Percentiles rank a stretch among this genome's conserved stretches.
Conservation (phyloP, 2,797 vertebrate species). For the Ciconia nigra region DNA sequence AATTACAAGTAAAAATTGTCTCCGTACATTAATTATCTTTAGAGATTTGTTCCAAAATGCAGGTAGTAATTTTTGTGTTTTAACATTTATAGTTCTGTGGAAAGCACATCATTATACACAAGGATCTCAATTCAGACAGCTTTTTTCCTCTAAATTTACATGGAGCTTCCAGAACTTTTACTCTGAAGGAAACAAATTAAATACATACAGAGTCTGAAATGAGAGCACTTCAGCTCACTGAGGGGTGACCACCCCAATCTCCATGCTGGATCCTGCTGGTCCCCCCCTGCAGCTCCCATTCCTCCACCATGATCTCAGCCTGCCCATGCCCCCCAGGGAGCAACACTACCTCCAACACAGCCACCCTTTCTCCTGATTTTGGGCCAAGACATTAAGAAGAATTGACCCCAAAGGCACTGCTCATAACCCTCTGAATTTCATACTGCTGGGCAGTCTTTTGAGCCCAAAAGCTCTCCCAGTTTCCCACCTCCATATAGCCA, state of each 20-base stretch:
- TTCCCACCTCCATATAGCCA: fast-evolving
- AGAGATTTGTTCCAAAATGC: background rate
- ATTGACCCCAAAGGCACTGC: fast-evolving
- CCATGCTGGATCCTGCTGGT: background rate
- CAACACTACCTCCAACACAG: fast-evolving
- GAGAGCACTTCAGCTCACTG: background rate
- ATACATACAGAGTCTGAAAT: background rate
- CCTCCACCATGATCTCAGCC: background rate
- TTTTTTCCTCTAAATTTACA: background rate
- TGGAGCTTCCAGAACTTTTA: background rate
- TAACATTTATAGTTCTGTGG: background rate
- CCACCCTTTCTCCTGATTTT: background rate
- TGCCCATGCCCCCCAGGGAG: background rate
- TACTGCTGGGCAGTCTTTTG: no score
- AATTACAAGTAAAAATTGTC: background rate
- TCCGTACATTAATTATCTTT: conserved; percentile 5
- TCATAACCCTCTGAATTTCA: background rate
- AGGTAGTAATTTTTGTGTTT: background rate
- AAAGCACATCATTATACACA: background rate
- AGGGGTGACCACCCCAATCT: fast-evolving
- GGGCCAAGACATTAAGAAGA: background rate
- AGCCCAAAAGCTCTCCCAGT: background rate
- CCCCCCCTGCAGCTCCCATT: background rate
- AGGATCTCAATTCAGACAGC: background rate
- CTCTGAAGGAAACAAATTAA: background rate